phyloP scores from a whole-genome alignment of 2,113 vertebrate genomes.

The Petromus typicus region DNA sequence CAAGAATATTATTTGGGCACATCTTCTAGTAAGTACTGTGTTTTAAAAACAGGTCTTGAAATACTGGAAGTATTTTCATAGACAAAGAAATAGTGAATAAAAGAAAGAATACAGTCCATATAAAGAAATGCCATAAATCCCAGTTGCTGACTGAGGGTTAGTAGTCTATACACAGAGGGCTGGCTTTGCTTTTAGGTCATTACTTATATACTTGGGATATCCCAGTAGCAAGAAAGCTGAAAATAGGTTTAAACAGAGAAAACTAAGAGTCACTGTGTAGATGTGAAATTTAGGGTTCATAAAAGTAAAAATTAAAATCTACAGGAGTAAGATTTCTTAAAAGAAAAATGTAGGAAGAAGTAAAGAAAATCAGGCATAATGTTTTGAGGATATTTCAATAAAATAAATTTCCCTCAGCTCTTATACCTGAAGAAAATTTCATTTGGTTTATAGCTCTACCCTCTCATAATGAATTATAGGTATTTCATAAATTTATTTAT shows the following conservation, averaged over 20 bases:
- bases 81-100: not conserved
- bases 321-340: not conserved
- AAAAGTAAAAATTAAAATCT: not conserved
- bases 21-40: not conserved
- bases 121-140: not conserved
- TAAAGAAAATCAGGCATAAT: not conserved
- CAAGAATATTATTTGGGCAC: not conserved
- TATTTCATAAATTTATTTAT: not conserved
- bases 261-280: not conserved
- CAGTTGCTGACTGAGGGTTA: not conserved
- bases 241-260: not conserved
- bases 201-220: not conserved
- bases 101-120: not conserved
- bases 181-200: not conserved
- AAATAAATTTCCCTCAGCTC: not conserved
- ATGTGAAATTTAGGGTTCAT: not conserved
- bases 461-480: not conserved
- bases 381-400: not conserved
- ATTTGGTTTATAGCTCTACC: not conserved
- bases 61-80: not conserved
- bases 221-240: not conserved
- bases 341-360: not conserved
- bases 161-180: too few species aligned
- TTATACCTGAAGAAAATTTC: not conserved
- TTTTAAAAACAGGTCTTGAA: not conserved